Percentiles rank a stretch among this genome's conserved stretches.
These are phyloP conservation scores for Lepus timidus DNA, from an alignment of 2,113 vertebrate genomes.

Conservation along the genomic window DNA sequence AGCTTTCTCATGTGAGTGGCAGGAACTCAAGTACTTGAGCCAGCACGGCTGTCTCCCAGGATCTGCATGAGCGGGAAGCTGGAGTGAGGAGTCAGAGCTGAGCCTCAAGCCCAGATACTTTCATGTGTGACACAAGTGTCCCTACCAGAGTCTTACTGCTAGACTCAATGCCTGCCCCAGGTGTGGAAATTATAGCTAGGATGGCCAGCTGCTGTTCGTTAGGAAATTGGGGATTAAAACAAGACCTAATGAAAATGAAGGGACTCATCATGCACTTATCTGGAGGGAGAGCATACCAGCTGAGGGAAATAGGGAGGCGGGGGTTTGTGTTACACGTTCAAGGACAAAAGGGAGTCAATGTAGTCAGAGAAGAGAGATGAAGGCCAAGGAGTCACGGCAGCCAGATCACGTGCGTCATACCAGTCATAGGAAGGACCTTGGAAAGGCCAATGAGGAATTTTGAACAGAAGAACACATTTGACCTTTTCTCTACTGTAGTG, in stretches of 20 bases:
- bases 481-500: background rate
- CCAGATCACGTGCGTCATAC: background rate
- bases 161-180: too few species aligned
- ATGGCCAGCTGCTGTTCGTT: background rate
- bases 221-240: background rate
- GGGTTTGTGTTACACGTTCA: background rate
- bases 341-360: background rate
- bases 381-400: too few species aligned
- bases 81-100: too few species aligned
- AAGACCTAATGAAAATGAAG: constrained; percentile 20
- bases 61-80: too few species aligned
- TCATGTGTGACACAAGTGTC: too few species aligned
- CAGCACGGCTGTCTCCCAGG: too few species aligned
- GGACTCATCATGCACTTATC: background rate
- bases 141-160: too few species aligned
- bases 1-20: too few species aligned
- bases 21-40: too few species aligned
- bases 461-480: background rate
- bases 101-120: too few species aligned
- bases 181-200: background rate
- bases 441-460: background rate
- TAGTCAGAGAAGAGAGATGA: background rate
- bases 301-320: background rate
- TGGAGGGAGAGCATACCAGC: background rate
- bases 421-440: background rate